These are phyloP conservation scores for Sebastes matsubarae DNA, from an alignment of 2,797 vertebrate species.

Conservation along the genomic window DNA sequence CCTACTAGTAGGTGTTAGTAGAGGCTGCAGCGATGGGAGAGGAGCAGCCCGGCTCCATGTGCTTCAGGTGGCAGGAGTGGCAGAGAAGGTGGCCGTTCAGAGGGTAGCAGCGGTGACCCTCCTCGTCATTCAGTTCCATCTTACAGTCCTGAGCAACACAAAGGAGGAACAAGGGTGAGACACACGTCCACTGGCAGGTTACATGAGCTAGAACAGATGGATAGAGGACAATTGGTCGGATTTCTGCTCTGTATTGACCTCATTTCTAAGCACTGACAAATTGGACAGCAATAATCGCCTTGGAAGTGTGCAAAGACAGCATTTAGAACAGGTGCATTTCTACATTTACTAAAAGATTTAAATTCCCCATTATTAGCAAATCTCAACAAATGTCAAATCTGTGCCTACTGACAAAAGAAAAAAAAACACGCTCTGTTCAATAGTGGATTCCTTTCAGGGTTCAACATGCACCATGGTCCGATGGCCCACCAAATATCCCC, in stretches of 20 bases:
- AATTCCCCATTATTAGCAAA: neutral
- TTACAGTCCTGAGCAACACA: conserved; percentile 87
- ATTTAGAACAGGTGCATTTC: neutral
- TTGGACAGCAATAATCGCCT: neutral
- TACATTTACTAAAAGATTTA: neutral
- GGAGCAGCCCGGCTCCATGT: conserved; percentile 83
- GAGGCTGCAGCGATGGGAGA: conserved; percentile 55
- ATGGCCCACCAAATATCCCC: too few relatives aligned
- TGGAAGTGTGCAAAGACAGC: neutral
- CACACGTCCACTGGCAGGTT: neutral
- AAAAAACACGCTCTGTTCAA: neutral
- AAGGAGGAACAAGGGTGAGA: neutral
- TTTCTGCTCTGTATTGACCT: neutral
- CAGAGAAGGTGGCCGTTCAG: conserved; percentile 93
- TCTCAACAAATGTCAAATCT: neutral
- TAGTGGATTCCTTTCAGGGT: neutral
- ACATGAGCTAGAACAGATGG: neutral
- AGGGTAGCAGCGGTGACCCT: conserved; percentile 95
- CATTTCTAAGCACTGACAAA: neutral
- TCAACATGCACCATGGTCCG: too few relatives aligned
- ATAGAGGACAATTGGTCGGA: neutral
- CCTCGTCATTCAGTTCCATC: conserved; percentile 94
- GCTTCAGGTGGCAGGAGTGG: conserved; percentile 92
- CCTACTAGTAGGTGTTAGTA: conserved; percentile 78
- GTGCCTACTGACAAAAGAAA: neutral